A percentile compares a stretch with the other conserved stretches of the same genome.
phyloP scores from a whole-genome alignment of 2,888 invertebrate species.

The Laspeyria flexula region DNA sequence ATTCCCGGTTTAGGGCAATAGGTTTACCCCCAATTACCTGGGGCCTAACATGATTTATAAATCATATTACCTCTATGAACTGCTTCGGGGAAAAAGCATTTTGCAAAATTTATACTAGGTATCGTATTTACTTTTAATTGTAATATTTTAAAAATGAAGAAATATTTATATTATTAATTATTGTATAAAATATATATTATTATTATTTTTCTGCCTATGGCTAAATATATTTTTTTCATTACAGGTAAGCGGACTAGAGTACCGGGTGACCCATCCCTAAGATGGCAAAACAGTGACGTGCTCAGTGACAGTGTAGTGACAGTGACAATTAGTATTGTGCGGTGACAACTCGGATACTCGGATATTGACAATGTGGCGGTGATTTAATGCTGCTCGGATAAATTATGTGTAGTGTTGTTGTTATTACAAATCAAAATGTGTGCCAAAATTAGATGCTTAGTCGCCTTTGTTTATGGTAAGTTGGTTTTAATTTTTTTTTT shows the following conservation, averaged over 20 bases:
- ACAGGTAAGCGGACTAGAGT: constrained; percentile 3
- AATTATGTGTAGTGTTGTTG: constrained; percentile 68
- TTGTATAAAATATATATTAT: no score
- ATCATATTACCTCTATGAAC: no score
- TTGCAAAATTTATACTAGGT: no score
- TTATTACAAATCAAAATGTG: constrained; percentile 65
- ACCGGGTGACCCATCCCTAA: constrained; percentile 4
- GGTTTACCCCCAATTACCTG: no score
- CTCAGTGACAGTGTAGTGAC: constrained; percentile 41
- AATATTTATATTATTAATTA: no score
- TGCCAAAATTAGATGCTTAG: constrained; percentile 64
- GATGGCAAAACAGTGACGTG: constrained; percentile 18
- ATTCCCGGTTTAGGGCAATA: no score
- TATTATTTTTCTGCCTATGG: no score
- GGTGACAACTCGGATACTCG: constrained; percentile 32
- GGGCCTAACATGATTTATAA: no score
- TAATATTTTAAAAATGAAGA: no score
- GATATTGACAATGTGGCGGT: constrained; percentile 63
- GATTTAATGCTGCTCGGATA: constrained; percentile 49
- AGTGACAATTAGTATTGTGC: constrained; percentile 50
- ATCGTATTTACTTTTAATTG: no score
- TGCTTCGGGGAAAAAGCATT: no score
- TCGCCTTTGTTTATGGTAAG: constrained; percentile 71
- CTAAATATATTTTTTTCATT: constrained; percentile 6
- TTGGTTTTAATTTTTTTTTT: constrained; percentile 34